Conservation (phyloP, 2,888 invertebrate genomes). For the Aleiodes testaceus region DNA sequence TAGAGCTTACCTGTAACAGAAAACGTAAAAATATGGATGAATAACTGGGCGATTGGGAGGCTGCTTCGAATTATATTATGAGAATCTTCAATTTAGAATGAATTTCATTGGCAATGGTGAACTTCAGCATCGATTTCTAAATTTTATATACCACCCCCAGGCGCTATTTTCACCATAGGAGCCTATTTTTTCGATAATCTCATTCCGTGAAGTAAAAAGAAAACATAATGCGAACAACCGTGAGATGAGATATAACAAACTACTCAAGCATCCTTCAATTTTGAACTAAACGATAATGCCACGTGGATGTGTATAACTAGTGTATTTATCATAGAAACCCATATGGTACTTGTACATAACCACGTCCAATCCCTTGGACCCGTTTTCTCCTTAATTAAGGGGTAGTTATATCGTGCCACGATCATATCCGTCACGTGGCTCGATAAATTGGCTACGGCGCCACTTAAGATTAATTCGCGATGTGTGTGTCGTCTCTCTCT, state of each 20-base stretch:
- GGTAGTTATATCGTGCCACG: constrained; percentile 40
- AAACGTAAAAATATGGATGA: constrained; percentile 22
- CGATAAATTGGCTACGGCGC: constrained; percentile 40
- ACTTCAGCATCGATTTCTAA: background rate
- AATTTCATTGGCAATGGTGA: no score
- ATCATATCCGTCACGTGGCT: constrained; percentile 45
- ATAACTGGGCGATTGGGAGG: background rate
- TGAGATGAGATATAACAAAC: background rate
- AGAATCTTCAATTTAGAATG: no score
- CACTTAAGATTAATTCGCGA: constrained; percentile 44
- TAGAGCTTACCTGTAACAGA: constrained; percentile 55
- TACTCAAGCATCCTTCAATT: background rate
- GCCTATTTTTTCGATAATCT: no score
- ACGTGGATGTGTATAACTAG: constrained; percentile 39
- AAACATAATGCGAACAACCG: background rate
- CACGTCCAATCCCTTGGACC: constrained; percentile 34
- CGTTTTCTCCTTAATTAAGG: constrained; percentile 39
- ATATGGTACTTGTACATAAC: constrained; percentile 40
- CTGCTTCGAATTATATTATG: background rate
- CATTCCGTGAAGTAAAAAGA: background rate
- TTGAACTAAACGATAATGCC: constrained; percentile 1
- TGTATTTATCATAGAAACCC: constrained; percentile 41
- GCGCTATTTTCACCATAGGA: no score
- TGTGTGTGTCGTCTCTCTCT: background rate
- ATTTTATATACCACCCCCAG: background rate